These are phyloP conservation scores for Agrilus mali DNA, from an alignment of 2,888 invertebrate species.

Conservation along the genomic window DNA sequence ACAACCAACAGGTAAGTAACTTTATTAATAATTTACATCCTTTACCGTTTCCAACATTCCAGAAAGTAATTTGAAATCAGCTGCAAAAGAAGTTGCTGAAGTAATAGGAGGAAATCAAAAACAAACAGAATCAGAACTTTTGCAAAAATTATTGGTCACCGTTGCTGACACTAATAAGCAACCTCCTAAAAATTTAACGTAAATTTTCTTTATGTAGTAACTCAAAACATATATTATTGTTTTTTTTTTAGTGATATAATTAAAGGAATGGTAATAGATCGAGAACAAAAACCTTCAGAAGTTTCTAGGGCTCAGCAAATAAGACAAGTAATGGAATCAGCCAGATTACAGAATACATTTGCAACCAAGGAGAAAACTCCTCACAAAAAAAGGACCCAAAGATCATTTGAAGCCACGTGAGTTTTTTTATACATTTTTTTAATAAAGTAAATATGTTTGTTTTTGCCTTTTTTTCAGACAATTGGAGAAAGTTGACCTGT, in stretches of 20 bases:
- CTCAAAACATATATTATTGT: constrained; percentile 1
- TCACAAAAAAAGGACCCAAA: too few species aligned
- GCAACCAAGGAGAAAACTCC: too few species aligned
- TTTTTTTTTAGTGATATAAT: constrained; percentile 49
- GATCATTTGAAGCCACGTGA: too few species aligned
- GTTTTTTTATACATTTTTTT: too few species aligned
- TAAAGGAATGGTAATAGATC: constrained; percentile 67
- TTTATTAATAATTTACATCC: not conserved
- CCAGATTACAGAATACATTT: constrained; percentile 13
- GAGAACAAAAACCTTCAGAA: constrained; percentile 33
- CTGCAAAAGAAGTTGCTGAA: constrained; percentile 61
- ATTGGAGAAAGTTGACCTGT: constrained; percentile 45
- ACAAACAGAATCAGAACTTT: constrained; percentile 60
- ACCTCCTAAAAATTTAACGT: constrained; percentile 9
- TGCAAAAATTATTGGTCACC: constrained; percentile 51
- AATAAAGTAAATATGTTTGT: not conserved
- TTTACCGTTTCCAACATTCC: constrained; percentile 1
- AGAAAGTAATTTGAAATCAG: constrained; percentile 39
- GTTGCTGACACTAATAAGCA: constrained; percentile 12
- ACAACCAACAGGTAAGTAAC: constrained; percentile 12
- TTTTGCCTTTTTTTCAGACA: constrained; percentile 14
- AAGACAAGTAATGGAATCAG: constrained; percentile 34
- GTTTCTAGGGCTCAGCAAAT: constrained; percentile 43
- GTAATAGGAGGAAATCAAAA: constrained; percentile 52
- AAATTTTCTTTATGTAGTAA: not conserved